A percentile compares a stretch with the other conserved stretches of the same genome.
Conservation (phyloP, 2,113 vertebrate species). For the Phainopepla nitens region DNA sequence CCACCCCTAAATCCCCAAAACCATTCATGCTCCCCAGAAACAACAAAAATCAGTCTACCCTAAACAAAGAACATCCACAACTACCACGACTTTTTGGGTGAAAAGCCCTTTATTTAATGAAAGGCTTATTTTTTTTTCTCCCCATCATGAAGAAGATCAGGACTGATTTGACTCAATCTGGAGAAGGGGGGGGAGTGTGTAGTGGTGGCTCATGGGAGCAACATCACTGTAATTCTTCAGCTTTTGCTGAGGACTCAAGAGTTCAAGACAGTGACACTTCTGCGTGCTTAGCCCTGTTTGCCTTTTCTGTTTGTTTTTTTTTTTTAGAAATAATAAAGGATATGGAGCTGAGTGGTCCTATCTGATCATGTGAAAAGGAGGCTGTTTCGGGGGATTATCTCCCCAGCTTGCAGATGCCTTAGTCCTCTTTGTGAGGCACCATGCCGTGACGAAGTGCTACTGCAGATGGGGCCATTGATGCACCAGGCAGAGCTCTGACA, state of each 20-base stretch:
- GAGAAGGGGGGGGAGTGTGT: neutral
- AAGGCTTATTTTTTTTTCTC: fast-evolving
- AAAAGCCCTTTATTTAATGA: neutral
- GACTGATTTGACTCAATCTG: neutral
- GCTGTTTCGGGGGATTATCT: neutral
- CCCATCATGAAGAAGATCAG: neutral
- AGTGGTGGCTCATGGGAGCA: neutral
- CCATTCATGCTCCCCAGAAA: fast-evolving
- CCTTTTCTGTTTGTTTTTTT: neutral
- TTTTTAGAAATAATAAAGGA: neutral
- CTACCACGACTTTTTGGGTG: neutral
- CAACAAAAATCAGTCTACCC: neutral
- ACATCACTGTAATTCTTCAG: neutral
- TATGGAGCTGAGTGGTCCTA: neutral
- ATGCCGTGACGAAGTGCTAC: neutral
- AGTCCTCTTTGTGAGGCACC: neutral
- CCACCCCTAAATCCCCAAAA: neutral
- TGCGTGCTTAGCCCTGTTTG: neutral
- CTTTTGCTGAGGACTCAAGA: neutral
- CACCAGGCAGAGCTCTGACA: neutral
- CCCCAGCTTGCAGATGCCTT: neutral
- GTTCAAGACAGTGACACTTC: neutral
- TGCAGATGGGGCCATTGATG: neutral
- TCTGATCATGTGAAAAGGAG: neutral
- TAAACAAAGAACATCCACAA: neutral